Base-by-base conservation (phyloP, 2,113 vertebrate genomes). In the Arizona elegans region DNA sequence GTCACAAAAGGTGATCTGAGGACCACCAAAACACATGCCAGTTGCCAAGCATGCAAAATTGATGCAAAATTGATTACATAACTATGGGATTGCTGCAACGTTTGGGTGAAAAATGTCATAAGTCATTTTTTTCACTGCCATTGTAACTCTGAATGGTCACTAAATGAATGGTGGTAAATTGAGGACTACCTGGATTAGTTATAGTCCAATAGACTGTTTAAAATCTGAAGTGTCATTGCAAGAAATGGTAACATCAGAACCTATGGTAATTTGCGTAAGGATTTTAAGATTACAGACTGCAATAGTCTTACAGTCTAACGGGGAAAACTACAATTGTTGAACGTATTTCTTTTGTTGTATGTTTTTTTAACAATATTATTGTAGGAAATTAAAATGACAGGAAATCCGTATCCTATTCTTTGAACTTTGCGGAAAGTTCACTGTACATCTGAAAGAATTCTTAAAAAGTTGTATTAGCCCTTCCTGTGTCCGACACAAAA, bases 401-500 rank as follows among this genome's bases (percentile, higher is more conserved):
- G 94, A 97, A 91, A 93, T 65, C 93, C 93, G 70, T 86, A 94
- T 93, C 1, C 56, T 65, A 88, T 90, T 90, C 89, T 95, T 54
- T 81, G 88, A 50, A 70, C 58, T 65, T 90, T 90, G 58, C 29
- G 17, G 47, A 52, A 90, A 52, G 89, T 91, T 86, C 86, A 92
- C 89, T 1, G 26, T 93, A 93, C 86, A 87, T 95, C 94, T 95
- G 89, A 94, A 89, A 11, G 58, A 86, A 97, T 94, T 94, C 92
- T 95, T 52, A 92, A 92, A 95, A 96, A 97, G 96, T 52, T 93
- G 95, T 92, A 94, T 94, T 93, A 96, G 95, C 94, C 95, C 96
- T 94, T 97, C 96, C 93, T 53, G 38, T 26, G 47, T 38, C 12
- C 23, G 11, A n/a, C 13, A 89, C 24, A 90, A 33, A 90, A 50